These are phyloP conservation scores for Xylocampa areola DNA, from an alignment of 2,888 invertebrate genomes.

Conservation along the genomic window DNA sequence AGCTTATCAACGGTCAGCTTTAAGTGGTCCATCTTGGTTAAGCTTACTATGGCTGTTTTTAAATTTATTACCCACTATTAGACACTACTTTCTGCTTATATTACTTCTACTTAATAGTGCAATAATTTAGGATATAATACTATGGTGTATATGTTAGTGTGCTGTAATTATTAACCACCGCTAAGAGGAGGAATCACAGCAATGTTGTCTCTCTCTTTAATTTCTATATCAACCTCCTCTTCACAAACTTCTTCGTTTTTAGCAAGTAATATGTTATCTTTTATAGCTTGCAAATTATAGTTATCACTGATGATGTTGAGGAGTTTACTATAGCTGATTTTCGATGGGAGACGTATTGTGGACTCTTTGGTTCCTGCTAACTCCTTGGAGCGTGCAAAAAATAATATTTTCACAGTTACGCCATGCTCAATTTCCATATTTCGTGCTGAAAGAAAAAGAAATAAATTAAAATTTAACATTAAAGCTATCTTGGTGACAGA, in stretches of 20 bases:
- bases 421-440: constrained; percentile 84
- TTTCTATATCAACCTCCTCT: constrained; percentile 85
- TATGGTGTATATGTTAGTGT: background rate
- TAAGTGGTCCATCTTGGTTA: constrained; percentile 91
- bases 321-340: constrained; percentile 89
- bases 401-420: constrained; percentile 92
- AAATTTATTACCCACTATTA: background rate
- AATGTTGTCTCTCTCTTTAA: constrained; percentile 93
- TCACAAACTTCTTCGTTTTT: constrained; percentile 95
- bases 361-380: constrained; percentile 91
- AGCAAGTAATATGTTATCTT: constrained; percentile 93
- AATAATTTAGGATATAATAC: constrained; percentile 7
- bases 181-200: constrained; percentile 98
- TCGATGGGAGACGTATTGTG: constrained; percentile 84
- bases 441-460: constrained; percentile 69
- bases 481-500: no score
- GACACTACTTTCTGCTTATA: no score
- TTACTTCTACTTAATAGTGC: background rate
- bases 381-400: constrained; percentile 97
- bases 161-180: constrained; percentile 91
- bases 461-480: background rate
- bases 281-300: constrained; percentile 92
- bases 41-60: background rate
- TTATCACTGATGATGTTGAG: constrained; percentile 89
- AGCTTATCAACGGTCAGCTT: constrained; percentile 92